These are phyloP conservation scores for Trichopria drosophilae DNA, from an alignment of 2,888 invertebrate genomes.

Conservation along the genomic window DNA sequence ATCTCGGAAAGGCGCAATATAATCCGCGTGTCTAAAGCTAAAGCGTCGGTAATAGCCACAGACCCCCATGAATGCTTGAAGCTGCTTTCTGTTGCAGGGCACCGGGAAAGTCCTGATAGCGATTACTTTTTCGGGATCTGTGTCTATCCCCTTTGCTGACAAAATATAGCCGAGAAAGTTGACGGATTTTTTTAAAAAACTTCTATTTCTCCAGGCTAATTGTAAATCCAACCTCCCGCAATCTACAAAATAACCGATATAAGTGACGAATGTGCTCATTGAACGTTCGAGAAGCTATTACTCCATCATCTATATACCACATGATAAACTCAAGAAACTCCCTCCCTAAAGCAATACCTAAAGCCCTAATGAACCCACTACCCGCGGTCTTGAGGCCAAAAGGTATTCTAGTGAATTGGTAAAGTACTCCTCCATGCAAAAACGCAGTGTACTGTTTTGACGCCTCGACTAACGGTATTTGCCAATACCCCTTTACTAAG, in stretches of 20 bases:
- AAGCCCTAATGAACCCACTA: constrained; percentile 30
- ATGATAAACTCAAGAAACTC: constrained; percentile 35
- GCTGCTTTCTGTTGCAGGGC: constrained; percentile 15
- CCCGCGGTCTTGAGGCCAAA: constrained; percentile 42
- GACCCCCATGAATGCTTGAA: constrained; percentile 16
- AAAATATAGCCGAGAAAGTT: too few species aligned
- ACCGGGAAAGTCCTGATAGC: constrained; percentile 6
- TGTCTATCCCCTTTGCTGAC: constrained; percentile 11
- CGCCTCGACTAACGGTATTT: constrained; percentile 27
- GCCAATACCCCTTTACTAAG: constrained; percentile 37
- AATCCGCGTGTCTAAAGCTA: neutral
- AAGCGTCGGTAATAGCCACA: constrained; percentile 23
- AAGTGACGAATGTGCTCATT: too few species aligned
- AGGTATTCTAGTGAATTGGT: constrained; percentile 40
- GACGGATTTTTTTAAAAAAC: neutral
- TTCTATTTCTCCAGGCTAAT: neutral
- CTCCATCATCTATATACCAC: constrained; percentile 44
- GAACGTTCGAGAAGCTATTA: constrained; percentile 37
- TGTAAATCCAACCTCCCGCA: neutral
- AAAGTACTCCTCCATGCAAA: constrained; percentile 28
- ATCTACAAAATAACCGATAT: too few species aligned
- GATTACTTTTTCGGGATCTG: constrained; percentile 22
- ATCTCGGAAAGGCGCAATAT: constrained; percentile 17
- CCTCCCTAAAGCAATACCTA: constrained; percentile 36
- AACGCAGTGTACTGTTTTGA: constrained; percentile 32